Conservation (phyloP, 2,888 invertebrate species). For the Macaria liturata region DNA sequence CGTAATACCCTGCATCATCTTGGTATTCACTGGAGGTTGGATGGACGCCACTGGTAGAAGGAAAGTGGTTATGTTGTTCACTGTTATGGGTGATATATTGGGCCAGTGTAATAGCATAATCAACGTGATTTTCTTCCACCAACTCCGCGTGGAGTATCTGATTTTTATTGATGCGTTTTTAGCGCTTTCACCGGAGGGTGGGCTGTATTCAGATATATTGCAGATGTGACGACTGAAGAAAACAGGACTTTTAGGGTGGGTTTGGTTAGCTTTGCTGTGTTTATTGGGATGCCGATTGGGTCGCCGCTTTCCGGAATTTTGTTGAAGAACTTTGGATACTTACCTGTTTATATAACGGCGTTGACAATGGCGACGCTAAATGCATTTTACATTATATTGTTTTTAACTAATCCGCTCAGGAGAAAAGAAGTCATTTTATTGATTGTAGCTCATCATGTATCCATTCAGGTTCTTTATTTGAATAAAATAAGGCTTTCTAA, state of each 20-base stretch:
- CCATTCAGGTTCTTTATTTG: too few species aligned
- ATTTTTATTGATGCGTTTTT: conserved; percentile 52
- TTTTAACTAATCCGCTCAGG: conserved; percentile 43
- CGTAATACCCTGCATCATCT: conserved; percentile 87
- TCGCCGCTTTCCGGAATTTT: conserved; percentile 33
- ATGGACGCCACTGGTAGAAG: conserved; percentile 64
- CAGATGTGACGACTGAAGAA: conserved; percentile 64
- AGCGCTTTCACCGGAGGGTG: conserved; percentile 40
- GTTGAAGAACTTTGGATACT: conserved; percentile 43
- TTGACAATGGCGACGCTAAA: conserved; percentile 7
- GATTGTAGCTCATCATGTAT: too few species aligned
- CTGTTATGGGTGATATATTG: conserved; percentile 60
- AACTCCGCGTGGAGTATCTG: conserved; percentile 57
- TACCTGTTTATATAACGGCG: conserved; percentile 27
- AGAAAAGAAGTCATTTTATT: too few species aligned
- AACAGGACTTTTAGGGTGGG: conserved; percentile 74
- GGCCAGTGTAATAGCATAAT: conserved; percentile 49
- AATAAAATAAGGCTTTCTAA: too few species aligned
- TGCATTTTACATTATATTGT: conserved; percentile 6
- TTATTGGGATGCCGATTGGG: conserved; percentile 34
- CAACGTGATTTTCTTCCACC: conserved; percentile 58
- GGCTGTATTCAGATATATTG: conserved; percentile 68
- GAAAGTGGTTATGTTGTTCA: conserved; percentile 65
- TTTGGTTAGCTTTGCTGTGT: conserved; percentile 41
- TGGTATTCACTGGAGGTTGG: conserved; percentile 81